phyloP scores from a whole-genome alignment of 2,113 vertebrate species.

The Lepidothrix coronata region DNA sequence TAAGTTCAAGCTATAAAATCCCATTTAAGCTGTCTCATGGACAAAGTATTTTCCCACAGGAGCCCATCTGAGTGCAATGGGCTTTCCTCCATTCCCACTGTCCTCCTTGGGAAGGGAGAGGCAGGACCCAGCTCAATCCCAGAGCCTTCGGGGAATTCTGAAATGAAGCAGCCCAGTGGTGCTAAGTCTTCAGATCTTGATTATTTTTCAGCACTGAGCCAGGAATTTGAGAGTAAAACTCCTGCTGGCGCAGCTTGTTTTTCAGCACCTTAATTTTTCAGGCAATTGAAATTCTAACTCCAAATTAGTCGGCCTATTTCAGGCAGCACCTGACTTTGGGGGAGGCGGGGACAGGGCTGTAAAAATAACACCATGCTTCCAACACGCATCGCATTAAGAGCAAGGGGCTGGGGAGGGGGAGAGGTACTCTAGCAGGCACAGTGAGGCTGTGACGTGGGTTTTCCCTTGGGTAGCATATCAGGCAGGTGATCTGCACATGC shows the following conservation, averaged over 20 bases:
- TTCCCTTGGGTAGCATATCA: not conserved
- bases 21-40: not conserved
- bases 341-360: not conserved
- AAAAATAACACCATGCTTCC: slow-evolving; percentile 6
- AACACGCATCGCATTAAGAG: not conserved
- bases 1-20: not conserved
- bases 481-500: not conserved
- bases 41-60: not conserved
- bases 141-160: not conserved
- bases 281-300: not conserved
- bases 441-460: not conserved
- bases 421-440: not conserved
- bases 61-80: not conserved
- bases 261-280: slow-evolving; percentile 6
- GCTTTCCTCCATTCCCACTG: not conserved
- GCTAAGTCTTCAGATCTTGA: not conserved
- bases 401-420: not conserved
- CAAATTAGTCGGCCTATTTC: not conserved
- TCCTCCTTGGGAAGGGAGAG: not conserved
- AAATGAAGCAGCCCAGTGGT: not conserved
- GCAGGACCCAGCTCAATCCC: not conserved
- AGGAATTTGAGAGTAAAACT: not conserved
- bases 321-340: not conserved
- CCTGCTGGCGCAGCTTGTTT: not conserved
- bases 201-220: not conserved